Conservation (phyloP, 2,888 invertebrate genomes). For the Aleiodes testaceus region DNA sequence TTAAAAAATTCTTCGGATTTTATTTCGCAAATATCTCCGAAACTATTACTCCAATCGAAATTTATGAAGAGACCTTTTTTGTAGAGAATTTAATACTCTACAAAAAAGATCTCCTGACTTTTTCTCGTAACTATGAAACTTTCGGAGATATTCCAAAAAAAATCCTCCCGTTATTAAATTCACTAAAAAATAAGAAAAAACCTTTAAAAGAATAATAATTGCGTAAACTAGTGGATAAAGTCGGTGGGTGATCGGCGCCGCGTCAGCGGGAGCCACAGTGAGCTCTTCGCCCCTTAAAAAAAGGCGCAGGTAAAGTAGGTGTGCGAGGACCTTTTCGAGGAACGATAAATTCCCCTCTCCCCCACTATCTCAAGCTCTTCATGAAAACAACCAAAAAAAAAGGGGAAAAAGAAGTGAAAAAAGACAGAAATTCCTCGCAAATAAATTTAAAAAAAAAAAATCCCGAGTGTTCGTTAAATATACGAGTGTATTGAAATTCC, state of each 20-base stretch:
- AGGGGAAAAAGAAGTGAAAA: slow-evolving; percentile 34
- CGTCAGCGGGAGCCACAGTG: slow-evolving; percentile 37
- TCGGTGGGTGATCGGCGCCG: slow-evolving; percentile 43
- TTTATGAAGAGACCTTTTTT: too few species aligned
- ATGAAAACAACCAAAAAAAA: slow-evolving; percentile 59
- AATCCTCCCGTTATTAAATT: too few species aligned
- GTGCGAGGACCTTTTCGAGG: slow-evolving; percentile 44
- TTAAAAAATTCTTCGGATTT: too few species aligned
- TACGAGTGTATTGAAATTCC: slow-evolving; percentile 70
- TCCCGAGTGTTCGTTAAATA: slow-evolving; percentile 68
- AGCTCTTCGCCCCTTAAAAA: slow-evolving; percentile 11
- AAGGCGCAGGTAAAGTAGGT: slow-evolving; percentile 2
- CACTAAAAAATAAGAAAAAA: too few species aligned
- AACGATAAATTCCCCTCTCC: slow-evolving; percentile 62
- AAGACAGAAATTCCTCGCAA: slow-evolving; percentile 40
- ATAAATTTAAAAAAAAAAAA: too few species aligned
- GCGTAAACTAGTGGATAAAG: slow-evolving; percentile 12
- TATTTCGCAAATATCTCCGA: too few species aligned
- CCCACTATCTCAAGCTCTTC: slow-evolving; percentile 36
- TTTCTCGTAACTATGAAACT: too few species aligned
- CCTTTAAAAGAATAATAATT: neutral
- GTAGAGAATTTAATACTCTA: too few species aligned
- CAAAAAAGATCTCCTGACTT: too few species aligned
- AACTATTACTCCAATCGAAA: too few species aligned
- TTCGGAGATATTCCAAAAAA: too few species aligned